Evolutionary conservation across 2,888 invertebrate species (phyloP).

Genomic region (Eristalis arbustorum): DNA sequence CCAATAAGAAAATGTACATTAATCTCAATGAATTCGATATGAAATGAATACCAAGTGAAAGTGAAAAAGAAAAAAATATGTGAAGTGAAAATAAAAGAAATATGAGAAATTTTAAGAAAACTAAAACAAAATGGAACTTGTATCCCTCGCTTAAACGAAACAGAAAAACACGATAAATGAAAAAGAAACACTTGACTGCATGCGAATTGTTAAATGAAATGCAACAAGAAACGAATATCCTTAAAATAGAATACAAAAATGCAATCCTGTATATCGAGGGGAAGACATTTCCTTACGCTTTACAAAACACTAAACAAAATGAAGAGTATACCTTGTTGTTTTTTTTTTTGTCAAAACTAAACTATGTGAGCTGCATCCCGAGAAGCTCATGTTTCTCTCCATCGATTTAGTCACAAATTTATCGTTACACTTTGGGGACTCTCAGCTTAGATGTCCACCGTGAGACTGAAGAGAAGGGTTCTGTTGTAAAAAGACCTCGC

Average conservation of each 20-base stretch:
- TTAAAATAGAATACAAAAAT: conserved; percentile 52
- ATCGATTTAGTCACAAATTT: conserved; percentile 53
- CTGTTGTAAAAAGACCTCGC: conserved; percentile 63
- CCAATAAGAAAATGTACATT: conserved; percentile 1
- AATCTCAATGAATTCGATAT: conserved; percentile 31
- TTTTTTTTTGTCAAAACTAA: no score
- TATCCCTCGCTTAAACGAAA: conserved; percentile 63
- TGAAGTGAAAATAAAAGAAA: neutral
- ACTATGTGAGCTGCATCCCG: neutral
- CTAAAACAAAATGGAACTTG: conserved; percentile 58
- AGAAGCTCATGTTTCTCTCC: neutral
- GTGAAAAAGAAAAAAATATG: neutral
- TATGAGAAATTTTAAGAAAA: conserved; percentile 1
- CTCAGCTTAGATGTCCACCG: neutral
- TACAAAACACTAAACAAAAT: conserved; percentile 47
- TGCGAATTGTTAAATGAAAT: neutral
- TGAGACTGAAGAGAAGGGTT: conserved; percentile 49
- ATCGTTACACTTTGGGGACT: conserved; percentile 45
- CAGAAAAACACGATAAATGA: conserved; percentile 12
- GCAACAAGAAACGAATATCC: neutral
- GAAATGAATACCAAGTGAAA: neutral
- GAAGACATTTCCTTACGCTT: conserved; percentile 76
- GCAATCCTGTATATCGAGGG: conserved; percentile 73
- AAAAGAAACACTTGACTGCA: conserved; percentile 22
- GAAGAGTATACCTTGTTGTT: neutral